Percentiles rank a stretch among this genome's conserved stretches.
Conservation (phyloP, 2,888 invertebrate species). For the Leptopilina drosophilae region DNA sequence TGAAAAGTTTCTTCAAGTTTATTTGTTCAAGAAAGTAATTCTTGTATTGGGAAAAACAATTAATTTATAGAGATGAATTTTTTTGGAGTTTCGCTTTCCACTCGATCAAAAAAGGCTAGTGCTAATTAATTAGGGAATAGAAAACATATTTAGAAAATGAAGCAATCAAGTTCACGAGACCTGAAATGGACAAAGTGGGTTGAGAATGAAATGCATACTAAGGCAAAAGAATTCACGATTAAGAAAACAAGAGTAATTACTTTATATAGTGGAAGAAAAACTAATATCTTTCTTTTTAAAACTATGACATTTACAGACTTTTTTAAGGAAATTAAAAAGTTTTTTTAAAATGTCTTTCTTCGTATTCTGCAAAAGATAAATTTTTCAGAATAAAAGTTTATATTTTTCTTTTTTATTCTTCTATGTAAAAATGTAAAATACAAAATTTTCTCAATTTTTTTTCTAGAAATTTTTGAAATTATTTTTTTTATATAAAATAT, state of each 20-base stretch:
- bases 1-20: too few species aligned
- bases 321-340: too few species aligned
- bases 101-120: not conserved
- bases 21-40: not conserved
- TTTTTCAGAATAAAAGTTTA: too few species aligned
- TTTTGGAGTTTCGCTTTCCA: conserved; percentile 7
- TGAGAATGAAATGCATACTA: not conserved
- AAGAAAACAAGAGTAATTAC: conserved; percentile 4
- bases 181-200: conserved; percentile 25
- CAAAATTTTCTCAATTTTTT: too few species aligned
- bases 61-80: not conserved
- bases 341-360: too few species aligned
- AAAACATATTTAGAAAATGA: conserved; percentile 32
- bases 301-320: too few species aligned
- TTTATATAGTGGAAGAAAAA: conserved; percentile 10
- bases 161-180: conserved; percentile 23
- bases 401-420: too few species aligned
- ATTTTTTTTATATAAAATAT: too few species aligned
- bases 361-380: too few species aligned
- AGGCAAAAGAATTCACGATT: conserved; percentile 13
- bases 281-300: not conserved
- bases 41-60: not conserved
- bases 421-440: too few species aligned
- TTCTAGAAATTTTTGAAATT: too few species aligned
- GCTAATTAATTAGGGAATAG: conserved; percentile 4